Base-by-base conservation (phyloP, 2,113 vertebrate genomes). In the Bothrops jararaca region DNA sequence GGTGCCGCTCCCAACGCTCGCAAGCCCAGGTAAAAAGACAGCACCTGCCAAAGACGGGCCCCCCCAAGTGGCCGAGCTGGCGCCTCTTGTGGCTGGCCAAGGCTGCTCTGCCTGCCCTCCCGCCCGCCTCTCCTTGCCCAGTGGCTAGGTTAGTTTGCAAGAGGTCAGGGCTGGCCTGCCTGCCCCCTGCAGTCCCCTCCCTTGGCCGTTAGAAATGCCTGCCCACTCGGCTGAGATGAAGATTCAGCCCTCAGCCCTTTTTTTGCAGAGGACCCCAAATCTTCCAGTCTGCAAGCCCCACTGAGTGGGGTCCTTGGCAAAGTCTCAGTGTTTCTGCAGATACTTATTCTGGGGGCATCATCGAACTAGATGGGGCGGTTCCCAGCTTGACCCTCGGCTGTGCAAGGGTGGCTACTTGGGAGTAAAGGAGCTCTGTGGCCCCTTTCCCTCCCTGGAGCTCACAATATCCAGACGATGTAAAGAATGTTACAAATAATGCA, bases 1-100 rank as follows among this genome's bases (percentile, higher is more conserved):
- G 0, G 0, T 80, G 58, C 39, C 39, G 0, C 5, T 5, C 1
- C 0, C 0, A 1, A 0, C 2, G n/a, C 50, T 22, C n/a, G 86
- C 34, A 2, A 52, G 13, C 7, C 13, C 86, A 89, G 91, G 91
- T 92, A 48, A 80, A 10, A 10, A 5, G 24, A 24, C 13, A 2
- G 7, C 4, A 8, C 34, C 69, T 34, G n/a, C 13, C 64, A n/a
- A 34, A 15, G 29, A 39, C 5, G 0, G 13, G 2, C 2, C n/a
- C 5, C 4, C 29, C 2, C 3, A 9, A 0, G 54, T 29, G 60
- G 60, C 60, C n/a, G 60, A 64, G 0, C 60, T 12, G 26, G 12
- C n/a, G 58, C 24, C n/a, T 15, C n/a, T 54, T 4, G 29, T 8
- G n/a, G 52, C 20, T 86, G 85, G 22, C 45, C 18, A 53, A 34